phyloP scores from a whole-genome alignment of 2,888 invertebrate genomes.

The Cerastis rubricosa region DNA sequence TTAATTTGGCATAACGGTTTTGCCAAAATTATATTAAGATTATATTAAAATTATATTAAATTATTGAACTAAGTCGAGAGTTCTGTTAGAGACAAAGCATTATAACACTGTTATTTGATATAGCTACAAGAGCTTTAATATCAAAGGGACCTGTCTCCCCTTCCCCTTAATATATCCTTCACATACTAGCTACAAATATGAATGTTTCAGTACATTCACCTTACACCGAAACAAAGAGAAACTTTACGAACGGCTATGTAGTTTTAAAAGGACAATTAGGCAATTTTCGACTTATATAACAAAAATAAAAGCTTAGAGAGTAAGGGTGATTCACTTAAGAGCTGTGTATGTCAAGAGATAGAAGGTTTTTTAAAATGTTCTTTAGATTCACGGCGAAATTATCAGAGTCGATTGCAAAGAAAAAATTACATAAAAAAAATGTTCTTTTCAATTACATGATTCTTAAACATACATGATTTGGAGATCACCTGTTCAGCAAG shows the following conservation, averaged over 20 bases:
- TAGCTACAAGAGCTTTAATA: too few species aligned
- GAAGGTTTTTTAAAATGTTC: neutral
- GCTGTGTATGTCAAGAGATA: neutral
- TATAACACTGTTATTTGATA: neutral
- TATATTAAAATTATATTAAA: too few species aligned
- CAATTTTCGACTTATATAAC: slow-evolving; percentile 8
- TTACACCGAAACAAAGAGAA: neutral
- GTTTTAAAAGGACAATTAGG: slow-evolving; percentile 11
- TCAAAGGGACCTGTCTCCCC: neutral
- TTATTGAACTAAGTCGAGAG: too few species aligned
- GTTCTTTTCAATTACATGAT: too few species aligned
- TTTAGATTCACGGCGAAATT: neutral
- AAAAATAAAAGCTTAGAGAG: neutral
- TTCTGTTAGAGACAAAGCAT: neutral
- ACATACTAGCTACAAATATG: neutral
- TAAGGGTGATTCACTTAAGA: neutral
- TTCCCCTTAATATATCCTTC: neutral
- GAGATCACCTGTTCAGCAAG: too few species aligned
- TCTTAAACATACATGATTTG: too few species aligned
- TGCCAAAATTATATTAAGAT: neutral
- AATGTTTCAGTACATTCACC: neutral
- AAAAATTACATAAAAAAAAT: neutral
- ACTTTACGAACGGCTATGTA: neutral
- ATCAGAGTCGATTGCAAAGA: neutral
- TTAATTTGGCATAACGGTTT: slow-evolving; percentile 4